phyloP scores from a whole-genome alignment of 2,888 invertebrate species.

The Plebejus argus region DNA sequence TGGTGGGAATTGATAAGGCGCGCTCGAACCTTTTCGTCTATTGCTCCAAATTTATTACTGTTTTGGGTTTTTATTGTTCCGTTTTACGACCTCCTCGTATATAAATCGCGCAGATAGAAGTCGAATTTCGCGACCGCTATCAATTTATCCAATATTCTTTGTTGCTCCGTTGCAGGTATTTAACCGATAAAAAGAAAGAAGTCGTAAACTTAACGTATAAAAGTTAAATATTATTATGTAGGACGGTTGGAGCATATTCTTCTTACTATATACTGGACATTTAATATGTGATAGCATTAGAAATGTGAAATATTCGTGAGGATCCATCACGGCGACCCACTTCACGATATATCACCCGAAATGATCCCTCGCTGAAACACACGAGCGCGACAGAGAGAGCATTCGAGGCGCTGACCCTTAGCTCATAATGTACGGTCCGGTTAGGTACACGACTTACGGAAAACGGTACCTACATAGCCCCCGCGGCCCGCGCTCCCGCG shows the following conservation, averaged over 20 bases:
- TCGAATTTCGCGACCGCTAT: conserved; percentile 77
- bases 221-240: not conserved
- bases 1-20: conserved; percentile 80
- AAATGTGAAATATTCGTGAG: conserved; percentile 60
- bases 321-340: conserved; percentile 65
- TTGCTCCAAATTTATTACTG: conserved; percentile 81
- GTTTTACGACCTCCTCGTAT: conserved; percentile 79
- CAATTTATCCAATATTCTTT: conserved; percentile 64
- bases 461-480: conserved; percentile 76
- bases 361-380: conserved; percentile 70
- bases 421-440: conserved; percentile 82
- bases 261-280: conserved; percentile 3
- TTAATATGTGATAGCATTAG: conserved; percentile 40
- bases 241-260: not conserved
- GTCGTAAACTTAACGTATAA: conserved; percentile 18
- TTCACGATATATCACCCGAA: conserved; percentile 76
- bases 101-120: conserved; percentile 80
- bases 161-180: conserved; percentile 36
- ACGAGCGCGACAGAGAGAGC: conserved; percentile 74
- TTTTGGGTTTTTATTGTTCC: conserved; percentile 83
- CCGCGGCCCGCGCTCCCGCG: conserved; percentile 69
- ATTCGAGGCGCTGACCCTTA: conserved; percentile 76
- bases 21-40: conserved; percentile 80
- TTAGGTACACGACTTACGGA: conserved; percentile 81
- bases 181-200: conserved; percentile 27